Percentiles rank a stretch among this genome's conserved stretches.
These are phyloP conservation scores for Ceratina japonica DNA, from an alignment of 1,140 invertebrate species.

Conservation along the genomic window DNA sequence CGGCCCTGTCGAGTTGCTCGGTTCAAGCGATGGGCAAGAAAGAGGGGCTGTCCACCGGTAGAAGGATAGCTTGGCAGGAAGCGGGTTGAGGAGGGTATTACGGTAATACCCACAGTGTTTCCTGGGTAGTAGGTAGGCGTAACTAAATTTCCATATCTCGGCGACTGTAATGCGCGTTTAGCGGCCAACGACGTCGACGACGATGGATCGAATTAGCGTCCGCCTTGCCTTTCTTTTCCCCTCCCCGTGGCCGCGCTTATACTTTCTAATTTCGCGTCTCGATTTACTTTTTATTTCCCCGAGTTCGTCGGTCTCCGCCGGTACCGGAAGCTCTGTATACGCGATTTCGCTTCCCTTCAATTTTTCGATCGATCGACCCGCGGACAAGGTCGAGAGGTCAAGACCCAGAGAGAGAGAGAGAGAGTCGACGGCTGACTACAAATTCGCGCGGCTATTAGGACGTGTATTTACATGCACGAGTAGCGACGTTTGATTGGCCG, in stretches of 20 bases:
- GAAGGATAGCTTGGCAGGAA: constrained; percentile 48
- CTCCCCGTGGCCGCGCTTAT: constrained; percentile 68
- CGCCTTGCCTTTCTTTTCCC: constrained; percentile 45
- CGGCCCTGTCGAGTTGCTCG: constrained; percentile 52
- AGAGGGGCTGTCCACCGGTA: constrained; percentile 28
- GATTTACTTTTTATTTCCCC: constrained; percentile 7
- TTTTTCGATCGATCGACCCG: constrained; percentile 9
- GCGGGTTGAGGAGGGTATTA: constrained; percentile 39
- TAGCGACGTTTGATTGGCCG: constrained; percentile 49
- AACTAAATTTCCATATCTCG: constrained; percentile 76
- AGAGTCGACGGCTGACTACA: not conserved
- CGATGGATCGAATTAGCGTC: constrained; percentile 71
- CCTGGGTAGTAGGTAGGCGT: constrained; percentile 56
- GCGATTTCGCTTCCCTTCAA: not conserved
- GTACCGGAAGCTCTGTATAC: too few relatives aligned
- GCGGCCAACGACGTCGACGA: constrained; percentile 63
- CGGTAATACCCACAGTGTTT: constrained; percentile 56
- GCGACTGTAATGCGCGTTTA: constrained; percentile 76
- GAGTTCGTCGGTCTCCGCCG: not conserved
- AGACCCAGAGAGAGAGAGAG: constrained; percentile 14
- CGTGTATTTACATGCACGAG: constrained; percentile 47
- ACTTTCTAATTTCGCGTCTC: constrained; percentile 61
- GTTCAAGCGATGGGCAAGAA: constrained; percentile 18
- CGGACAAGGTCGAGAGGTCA: constrained; percentile 18
- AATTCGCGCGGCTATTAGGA: constrained; percentile 29